Base-by-base conservation (phyloP, 2,888 invertebrate genomes). In the Conistra vaccinii region DNA sequence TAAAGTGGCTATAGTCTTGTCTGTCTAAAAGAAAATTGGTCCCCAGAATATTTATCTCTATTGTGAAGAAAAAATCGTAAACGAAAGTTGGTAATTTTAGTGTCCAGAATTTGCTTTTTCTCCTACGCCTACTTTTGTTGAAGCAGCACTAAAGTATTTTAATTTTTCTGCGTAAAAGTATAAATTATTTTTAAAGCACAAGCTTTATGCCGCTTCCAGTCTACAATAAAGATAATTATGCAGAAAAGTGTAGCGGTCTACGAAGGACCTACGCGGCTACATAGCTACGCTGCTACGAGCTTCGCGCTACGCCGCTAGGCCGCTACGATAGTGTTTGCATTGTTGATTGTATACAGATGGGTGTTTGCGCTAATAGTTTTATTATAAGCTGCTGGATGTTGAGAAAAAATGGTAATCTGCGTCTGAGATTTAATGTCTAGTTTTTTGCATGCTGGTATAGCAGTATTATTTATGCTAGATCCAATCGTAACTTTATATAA, bases 321-420 rank as follows among this genome's bases (percentile, higher is more conserved):
- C 20, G 68, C 76, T 84, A 78, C 78, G 82, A 48, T 72, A 80
- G 78, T 81, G 89, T 81, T 81, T 76, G 72, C 81, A 75, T 84
- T 81, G 73, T 81, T 81, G 71, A 85, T 87, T 74, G 73, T 78
- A 79, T 83, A 85, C 69, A 85, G 73, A 78, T 80, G 60, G 73
- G 76, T 78, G 69, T 78, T 67, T 74, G 69, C 48, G 76, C 35
- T 81, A 87, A 86, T 79, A 76, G 72, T 79, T 87, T 78, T 74
- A 76, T 71, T 78, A 76, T 61, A 81, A 79, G 35, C 61, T 67
- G 26, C 69, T 70, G 23, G 73, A 73, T 60, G 69, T 62, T 51
- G 51, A 57, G 45, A 32, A 76, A 62, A 71, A 23, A 55, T 71
- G 45, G 20, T 62, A 72, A 76, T 76, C 42, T 79, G 14, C 10